phyloP scores from a whole-genome alignment of 2,888 invertebrate species.

The Melinaea marsaeus region DNA sequence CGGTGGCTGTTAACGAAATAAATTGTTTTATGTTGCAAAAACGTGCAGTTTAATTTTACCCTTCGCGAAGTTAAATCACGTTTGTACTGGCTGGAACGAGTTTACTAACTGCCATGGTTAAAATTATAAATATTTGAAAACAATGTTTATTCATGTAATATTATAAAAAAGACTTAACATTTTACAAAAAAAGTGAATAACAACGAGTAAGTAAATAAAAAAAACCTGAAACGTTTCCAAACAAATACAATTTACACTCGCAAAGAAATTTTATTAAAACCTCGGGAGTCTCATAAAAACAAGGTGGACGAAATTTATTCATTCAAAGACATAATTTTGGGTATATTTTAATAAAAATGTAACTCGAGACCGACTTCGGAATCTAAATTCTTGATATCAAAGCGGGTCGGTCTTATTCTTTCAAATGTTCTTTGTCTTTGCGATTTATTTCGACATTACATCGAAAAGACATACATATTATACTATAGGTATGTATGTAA shows the following conservation, averaged over 20 bases:
- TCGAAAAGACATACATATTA: too few species aligned
- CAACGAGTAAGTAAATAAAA: slow-evolving; percentile 14
- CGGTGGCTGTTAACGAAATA: slow-evolving; percentile 8
- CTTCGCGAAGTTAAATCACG: too few species aligned
- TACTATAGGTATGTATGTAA: too few species aligned
- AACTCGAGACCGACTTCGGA: slow-evolving; percentile 36
- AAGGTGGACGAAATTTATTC: slow-evolving; percentile 61
- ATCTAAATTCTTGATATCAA: slow-evolving; percentile 15
- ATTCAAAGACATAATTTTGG: slow-evolving; percentile 59
- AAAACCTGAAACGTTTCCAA: slow-evolving; percentile 29
- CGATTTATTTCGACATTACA: too few species aligned
- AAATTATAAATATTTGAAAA: too few species aligned
- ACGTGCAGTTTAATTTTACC: background rate
- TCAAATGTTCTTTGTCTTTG: background rate
- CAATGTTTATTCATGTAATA: too few species aligned
- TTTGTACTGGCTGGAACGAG: too few species aligned
- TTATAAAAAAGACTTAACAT: background rate
- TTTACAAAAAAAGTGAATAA: slow-evolving; percentile 1
- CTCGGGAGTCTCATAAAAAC: slow-evolving; percentile 52
- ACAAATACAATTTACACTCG: slow-evolving; percentile 49
- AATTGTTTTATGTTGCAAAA: slow-evolving; percentile 12
- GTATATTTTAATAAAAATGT: slow-evolving; percentile 64
- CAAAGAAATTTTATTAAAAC: slow-evolving; percentile 50
- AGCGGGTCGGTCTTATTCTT: background rate
- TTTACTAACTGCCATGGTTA: too few species aligned